Conservation (phyloP, 2,888 invertebrate species). For the Eucriotettix oculatus region DNA sequence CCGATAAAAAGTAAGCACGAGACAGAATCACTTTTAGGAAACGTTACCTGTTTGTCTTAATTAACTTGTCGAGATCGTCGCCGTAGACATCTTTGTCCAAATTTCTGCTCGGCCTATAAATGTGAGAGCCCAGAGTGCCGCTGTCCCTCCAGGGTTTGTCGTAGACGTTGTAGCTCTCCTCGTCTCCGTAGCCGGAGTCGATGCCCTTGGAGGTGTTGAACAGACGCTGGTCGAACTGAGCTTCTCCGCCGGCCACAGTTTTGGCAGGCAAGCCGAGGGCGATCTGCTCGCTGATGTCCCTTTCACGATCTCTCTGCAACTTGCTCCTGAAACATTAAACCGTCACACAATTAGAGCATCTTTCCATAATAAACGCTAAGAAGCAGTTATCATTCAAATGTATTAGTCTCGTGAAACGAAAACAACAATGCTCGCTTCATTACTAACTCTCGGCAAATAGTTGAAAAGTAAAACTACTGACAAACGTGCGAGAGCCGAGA, state of each 20-base stretch:
- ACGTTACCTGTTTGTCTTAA: constrained; percentile 63
- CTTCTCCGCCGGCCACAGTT: constrained; percentile 50
- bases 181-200: constrained; percentile 91
- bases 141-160: constrained; percentile 95
- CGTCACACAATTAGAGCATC: neutral
- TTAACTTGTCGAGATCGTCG: constrained; percentile 74
- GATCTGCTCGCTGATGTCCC: constrained; percentile 97
- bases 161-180: constrained; percentile 94
- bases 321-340: constrained; percentile 40
- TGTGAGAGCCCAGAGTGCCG: constrained; percentile 68
- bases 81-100: constrained; percentile 83
- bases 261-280: constrained; percentile 90
- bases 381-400: too few species aligned
- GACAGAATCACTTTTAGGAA: neutral
- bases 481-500: too few species aligned
- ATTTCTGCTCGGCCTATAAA: constrained; percentile 78
- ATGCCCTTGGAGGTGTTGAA: constrained; percentile 89
- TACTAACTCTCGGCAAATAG: too few species aligned
- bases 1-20: neutral
- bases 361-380: too few species aligned
- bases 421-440: too few species aligned
- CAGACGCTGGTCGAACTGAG: constrained; percentile 85
- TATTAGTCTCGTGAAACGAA: too few species aligned
- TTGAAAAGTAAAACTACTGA: too few species aligned
- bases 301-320: constrained; percentile 74